Evolutionary conservation across 2,113 vertebrate species (phyloP), one percentile per base, ranked within the genome.

Genomic region (Aptenodytes forsteri): DNA sequence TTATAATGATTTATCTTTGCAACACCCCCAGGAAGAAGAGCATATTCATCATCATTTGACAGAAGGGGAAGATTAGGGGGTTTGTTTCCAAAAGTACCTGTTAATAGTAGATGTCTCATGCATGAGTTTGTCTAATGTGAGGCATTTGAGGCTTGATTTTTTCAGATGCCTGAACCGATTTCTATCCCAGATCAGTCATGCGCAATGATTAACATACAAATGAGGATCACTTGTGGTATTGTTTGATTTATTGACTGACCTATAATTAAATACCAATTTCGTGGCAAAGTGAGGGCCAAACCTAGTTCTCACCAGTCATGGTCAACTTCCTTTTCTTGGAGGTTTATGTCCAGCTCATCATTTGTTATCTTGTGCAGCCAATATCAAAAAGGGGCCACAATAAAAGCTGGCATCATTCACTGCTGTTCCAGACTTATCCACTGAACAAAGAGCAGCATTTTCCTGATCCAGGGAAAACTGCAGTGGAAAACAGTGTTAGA

Each of bases 101-200:
- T 49, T 82, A 79, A 61, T 16, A 58, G 82, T 56, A 46, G 56
- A 73, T 94, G 71, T 65, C 82, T 94, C 76, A 86, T 50, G 80
- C 73, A 71, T 84, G 83, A 78, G 42, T 95, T 95, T 94, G 55
- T 78, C 77, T 78, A 64, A 75, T 78, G 44, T 25, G 73, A 95
- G 61, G 69, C 70, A 64, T 86, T 20, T 80, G 62, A 76, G 64
- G 36, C 73, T 55, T 21, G 16, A 34, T 81, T 73, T 93, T 86
- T 93, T 86, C 85, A 93, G 94, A 94, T 95, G 92, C 87, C 85
- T 94, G 95, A 85, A 69, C 83, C 50, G 65, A 93, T 90, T 93
- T 75, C 79, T 80, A 9, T 61, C 79, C 47, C 27, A 36, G 88
- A 66, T 67, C 90, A 94, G 85, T 85, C 88, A 94, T 66, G 88